phyloP scores from a whole-genome alignment of 2,797 vertebrate genomes.

The Loris lydekkerianus region DNA sequence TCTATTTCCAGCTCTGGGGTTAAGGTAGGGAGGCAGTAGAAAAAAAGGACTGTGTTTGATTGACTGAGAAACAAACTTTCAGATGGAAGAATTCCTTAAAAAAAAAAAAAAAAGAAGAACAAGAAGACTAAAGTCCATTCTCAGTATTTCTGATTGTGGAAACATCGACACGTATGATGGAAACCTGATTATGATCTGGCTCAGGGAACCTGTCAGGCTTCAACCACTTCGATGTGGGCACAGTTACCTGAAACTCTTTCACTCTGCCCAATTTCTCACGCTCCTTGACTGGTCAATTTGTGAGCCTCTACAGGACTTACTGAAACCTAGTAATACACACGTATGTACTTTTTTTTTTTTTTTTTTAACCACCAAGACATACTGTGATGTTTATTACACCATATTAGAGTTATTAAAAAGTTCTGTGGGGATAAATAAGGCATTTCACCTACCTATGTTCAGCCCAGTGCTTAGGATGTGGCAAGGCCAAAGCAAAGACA shows the following conservation, averaged over 20 bases:
- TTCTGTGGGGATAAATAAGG: background rate
- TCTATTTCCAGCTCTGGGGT: background rate
- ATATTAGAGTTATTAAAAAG: background rate
- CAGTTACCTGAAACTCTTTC: background rate
- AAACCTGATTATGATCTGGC: background rate
- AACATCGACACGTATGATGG: background rate
- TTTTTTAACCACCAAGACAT: background rate
- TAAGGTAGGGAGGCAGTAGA: background rate
- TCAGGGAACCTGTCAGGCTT: background rate
- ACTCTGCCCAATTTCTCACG: background rate
- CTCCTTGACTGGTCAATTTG: background rate
- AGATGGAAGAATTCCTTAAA: background rate
- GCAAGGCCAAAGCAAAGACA: background rate
- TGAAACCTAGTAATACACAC: background rate
- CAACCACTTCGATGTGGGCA: background rate
- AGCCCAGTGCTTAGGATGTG: background rate
- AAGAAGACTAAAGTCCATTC: background rate
- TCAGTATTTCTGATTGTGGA: background rate
- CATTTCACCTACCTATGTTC: background rate
- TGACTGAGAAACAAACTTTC: constrained; percentile 20
- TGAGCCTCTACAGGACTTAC: background rate
- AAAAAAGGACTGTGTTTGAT: background rate
- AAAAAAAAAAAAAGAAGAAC: no score
- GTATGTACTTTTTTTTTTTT: background rate
- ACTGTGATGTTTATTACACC: background rate